Conservation (phyloP, 2,113 vertebrate species). For the Dolichallabes microphthalmus region DNA sequence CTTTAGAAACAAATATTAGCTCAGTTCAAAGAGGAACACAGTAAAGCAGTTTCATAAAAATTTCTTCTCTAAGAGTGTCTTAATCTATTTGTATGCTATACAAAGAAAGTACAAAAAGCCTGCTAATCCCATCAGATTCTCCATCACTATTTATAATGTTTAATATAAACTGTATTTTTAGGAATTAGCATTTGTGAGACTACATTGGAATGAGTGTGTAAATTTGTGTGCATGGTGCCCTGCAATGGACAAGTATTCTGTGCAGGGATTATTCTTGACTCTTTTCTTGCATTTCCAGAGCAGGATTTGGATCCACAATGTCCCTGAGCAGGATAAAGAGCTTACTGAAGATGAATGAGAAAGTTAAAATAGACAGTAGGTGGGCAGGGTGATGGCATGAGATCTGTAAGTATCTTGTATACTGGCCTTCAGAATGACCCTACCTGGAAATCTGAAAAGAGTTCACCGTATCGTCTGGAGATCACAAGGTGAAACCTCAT, state of each 20-base stretch:
- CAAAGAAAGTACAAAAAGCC: background rate
- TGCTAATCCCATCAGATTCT: background rate
- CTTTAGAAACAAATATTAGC: conserved; percentile 28
- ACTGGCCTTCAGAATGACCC: background rate
- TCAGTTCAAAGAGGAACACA: background rate
- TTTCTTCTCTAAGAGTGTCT: background rate
- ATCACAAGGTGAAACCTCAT: background rate
- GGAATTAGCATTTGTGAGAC: background rate
- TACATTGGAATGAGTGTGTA: background rate
- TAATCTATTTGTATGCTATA: background rate
- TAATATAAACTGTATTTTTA: background rate
- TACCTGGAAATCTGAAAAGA: background rate
- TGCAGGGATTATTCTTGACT: background rate
- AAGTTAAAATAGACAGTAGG: background rate
- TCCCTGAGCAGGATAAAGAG: background rate
- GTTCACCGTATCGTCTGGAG: background rate
- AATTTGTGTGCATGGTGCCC: background rate
- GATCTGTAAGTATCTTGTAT: background rate
- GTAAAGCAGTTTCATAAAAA: background rate
- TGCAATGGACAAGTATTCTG: background rate
- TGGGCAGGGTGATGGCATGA: background rate
- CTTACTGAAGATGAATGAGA: background rate
- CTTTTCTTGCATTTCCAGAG: background rate
- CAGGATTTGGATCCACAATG: background rate
- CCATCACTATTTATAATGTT: background rate